These are phyloP conservation scores for Decapterus maruadsi DNA, from an alignment of 2,797 vertebrate species.

Conservation along the genomic window DNA sequence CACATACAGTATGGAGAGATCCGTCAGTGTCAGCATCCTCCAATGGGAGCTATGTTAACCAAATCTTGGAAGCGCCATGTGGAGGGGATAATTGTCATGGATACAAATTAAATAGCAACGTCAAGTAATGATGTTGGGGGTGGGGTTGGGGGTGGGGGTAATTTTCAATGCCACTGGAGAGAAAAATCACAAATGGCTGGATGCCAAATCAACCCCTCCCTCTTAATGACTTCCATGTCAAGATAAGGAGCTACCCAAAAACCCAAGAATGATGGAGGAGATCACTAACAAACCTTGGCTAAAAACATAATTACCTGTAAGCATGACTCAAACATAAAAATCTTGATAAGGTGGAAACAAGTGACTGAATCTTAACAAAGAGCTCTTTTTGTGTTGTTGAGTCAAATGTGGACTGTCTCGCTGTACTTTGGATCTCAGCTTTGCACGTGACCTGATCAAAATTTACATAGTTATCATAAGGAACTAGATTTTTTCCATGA, in stretches of 20 bases:
- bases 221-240: slow-evolving; percentile 81
- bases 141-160: slow-evolving; percentile 61
- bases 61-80: slow-evolving; percentile 68
- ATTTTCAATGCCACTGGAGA: slow-evolving; percentile 83
- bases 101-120: slow-evolving; percentile 79
- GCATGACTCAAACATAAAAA: slow-evolving; percentile 31
- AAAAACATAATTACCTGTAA: slow-evolving; percentile 55
- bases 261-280: slow-evolving; percentile 53
- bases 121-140: slow-evolving; percentile 33
- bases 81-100: slow-evolving; percentile 74
- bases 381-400: neutral
- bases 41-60: slow-evolving; percentile 60
- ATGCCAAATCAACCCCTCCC: slow-evolving; percentile 82
- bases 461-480: neutral
- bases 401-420: neutral
- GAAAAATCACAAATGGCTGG: slow-evolving; percentile 78
- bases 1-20: slow-evolving; percentile 46
- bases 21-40: slow-evolving; percentile 60
- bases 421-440: neutral
- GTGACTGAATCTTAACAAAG: neutral
- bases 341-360: slow-evolving; percentile 30
- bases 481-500: neutral
- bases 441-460: neutral
- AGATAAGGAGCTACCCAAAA: slow-evolving; percentile 75
- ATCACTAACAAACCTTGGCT: slow-evolving; percentile 47